Base-by-base conservation (phyloP, 2,888 invertebrate species). In the Heteromurus nitidus region DNA sequence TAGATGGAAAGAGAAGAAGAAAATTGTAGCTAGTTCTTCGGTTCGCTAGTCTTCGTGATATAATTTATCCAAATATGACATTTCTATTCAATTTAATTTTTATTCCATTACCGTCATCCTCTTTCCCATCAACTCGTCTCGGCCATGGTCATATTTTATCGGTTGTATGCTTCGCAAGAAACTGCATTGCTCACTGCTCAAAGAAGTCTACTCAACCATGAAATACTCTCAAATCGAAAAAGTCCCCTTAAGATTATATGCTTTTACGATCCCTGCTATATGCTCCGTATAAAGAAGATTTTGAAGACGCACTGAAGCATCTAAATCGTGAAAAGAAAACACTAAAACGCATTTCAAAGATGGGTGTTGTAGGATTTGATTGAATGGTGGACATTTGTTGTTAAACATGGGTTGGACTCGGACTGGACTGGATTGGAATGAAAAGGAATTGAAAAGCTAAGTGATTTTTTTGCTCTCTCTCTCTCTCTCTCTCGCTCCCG, bases 41-140 rank as follows among this genome's bases (percentile, higher is more conserved):
- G 47, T n/a, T 47, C n/a, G 47, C 47, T 5, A 36, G 28, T 64
- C 28, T 47, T 1, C 18, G n/a, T 44, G 68, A 76, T 76, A n/a
- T n/a, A 76, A 76, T 68, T 30, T 26, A 60, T 36, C 60, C 50
- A 60, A 76, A 76, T 76, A 68, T 76, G 76, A 76, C 76, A 68
- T 60, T 58, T 76, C 76, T 68, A 68, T 75, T 75, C 67, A 75
- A 67, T 75, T 75, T 74, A 62, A 47, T 47, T 69, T 44, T 67
- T 67, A 28, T 67, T 50, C 30, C 62, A 50, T 50, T 68, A 18
- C 30, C 28, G 44, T 68, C 55, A 58, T 72, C 55, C 22, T 69
- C 31, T 36, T 70, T 42, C 9, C 22, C 36, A 2, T 69, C 36
- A 13, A 55, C 68, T 22, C 24, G n/a, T n/a, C n/a, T n/a, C n/a